These are phyloP conservation scores for Sarcophaga subvicina DNA, from an alignment of 2,888 invertebrate species.

Conservation along the genomic window DNA sequence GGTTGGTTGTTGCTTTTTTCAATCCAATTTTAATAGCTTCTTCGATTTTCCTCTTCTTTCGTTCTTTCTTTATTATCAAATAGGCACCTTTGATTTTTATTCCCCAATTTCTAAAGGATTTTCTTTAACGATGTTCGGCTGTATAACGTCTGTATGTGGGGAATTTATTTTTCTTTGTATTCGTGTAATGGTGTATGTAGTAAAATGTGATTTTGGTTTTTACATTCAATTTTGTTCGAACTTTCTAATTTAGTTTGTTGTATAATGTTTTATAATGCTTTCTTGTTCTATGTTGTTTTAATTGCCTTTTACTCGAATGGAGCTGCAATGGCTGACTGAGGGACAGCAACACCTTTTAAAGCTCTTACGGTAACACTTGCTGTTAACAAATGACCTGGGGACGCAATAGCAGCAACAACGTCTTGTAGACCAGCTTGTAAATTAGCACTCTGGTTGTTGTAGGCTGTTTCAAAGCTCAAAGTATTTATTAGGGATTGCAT, in stretches of 20 bases:
- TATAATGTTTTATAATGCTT: neutral
- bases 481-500: conserved; percentile 51
- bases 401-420: conserved; percentile 34
- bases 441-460: conserved; percentile 13
- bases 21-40: too few relatives aligned
- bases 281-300: neutral
- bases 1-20: conserved; percentile 1
- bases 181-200: conserved; percentile 6
- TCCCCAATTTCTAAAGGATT: neutral
- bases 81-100: neutral
- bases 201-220: conserved; percentile 6
- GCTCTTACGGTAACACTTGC: conserved; percentile 43
- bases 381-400: conserved; percentile 44
- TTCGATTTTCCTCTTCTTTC: neutral
- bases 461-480: conserved; percentile 26
- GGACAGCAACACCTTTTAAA: conserved; percentile 37
- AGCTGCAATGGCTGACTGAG: conserved; percentile 34
- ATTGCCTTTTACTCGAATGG: neutral
- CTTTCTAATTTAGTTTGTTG: neutral
- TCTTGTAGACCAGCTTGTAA: too few relatives aligned
- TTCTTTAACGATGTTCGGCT: neutral
- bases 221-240: conserved; percentile 41
- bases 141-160: neutral
- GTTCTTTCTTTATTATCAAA: neutral
- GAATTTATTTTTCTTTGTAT: neutral